phyloP scores from a whole-genome alignment of 2,113 vertebrate genomes.

The Carollia perspicillata region DNA sequence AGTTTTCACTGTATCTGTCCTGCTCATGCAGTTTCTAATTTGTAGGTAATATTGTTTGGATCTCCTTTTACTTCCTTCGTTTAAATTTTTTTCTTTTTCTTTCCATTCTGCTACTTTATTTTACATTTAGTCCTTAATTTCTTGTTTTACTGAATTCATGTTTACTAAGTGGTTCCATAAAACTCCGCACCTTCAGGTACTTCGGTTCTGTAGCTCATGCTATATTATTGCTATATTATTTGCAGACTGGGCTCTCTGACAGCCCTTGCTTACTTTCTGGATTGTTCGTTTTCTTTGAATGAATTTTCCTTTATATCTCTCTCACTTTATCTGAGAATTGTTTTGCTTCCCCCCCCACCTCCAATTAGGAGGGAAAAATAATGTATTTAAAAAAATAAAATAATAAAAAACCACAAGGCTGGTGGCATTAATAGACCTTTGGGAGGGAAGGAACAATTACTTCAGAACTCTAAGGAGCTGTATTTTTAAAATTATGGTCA shows the following conservation, averaged over 20 bases:
- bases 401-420: too few relatives aligned
- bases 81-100: background rate
- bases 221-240: background rate
- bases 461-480: too few relatives aligned
- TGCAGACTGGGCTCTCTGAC: background rate
- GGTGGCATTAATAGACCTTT: too few relatives aligned
- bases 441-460: too few relatives aligned
- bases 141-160: background rate
- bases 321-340: background rate
- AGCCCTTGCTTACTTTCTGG: slow-evolving; percentile 11
- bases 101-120: background rate
- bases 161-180: slow-evolving; percentile 14
- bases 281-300: background rate
- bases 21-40: background rate
- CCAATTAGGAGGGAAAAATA: background rate
- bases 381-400: too few relatives aligned
- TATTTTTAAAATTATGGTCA: too few relatives aligned
- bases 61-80: slow-evolving; percentile 9
- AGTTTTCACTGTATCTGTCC: slow-evolving; percentile 8
- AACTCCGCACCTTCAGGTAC: background rate
- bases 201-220: background rate
- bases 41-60: background rate
- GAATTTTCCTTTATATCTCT: background rate
- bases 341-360: background rate
- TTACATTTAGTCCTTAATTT: background rate